These are phyloP conservation scores for Nipponacmea schrenckii DNA, from an alignment of 2,888 invertebrate genomes.

Conservation along the genomic window DNA sequence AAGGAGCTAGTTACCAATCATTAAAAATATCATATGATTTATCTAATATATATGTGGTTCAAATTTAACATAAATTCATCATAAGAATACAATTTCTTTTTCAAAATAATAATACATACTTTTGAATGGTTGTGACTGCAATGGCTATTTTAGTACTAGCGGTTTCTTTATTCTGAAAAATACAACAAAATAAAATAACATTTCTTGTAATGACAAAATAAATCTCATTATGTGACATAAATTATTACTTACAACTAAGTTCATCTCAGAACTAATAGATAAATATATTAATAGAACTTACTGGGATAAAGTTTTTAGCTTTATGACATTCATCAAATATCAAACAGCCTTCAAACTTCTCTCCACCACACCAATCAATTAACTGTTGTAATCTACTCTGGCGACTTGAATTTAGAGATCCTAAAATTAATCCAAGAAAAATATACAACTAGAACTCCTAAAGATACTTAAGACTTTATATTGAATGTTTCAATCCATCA, in stretches of 20 bases:
- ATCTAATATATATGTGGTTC: no score
- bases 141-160: slow-evolving; percentile 64
- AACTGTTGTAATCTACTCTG: slow-evolving; percentile 61
- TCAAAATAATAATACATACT: slow-evolving; percentile 33
- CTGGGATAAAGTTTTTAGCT: slow-evolving; percentile 66
- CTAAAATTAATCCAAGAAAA: slow-evolving; percentile 26
- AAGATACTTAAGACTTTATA: no score
- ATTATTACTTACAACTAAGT: no score
- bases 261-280: no score
- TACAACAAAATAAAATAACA: slow-evolving; percentile 7
- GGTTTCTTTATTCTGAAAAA: slow-evolving; percentile 60
- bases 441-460: no score
- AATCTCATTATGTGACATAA: no score
- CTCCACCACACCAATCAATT: slow-evolving; percentile 65
- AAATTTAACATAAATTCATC: no score
- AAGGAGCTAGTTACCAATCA: no score
- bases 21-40: no score
- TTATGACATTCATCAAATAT: slow-evolving; percentile 67
- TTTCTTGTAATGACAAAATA: no score
- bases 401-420: slow-evolving; percentile 38
- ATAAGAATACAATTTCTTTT: no score
- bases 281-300: slow-evolving; percentile 48
- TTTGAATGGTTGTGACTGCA: slow-evolving; percentile 61
- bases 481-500: no score
- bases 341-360: slow-evolving; percentile 63